These are phyloP conservation scores for Mungos mungo DNA, from an alignment of 2,113 vertebrate genomes.

Conservation along the genomic window DNA sequence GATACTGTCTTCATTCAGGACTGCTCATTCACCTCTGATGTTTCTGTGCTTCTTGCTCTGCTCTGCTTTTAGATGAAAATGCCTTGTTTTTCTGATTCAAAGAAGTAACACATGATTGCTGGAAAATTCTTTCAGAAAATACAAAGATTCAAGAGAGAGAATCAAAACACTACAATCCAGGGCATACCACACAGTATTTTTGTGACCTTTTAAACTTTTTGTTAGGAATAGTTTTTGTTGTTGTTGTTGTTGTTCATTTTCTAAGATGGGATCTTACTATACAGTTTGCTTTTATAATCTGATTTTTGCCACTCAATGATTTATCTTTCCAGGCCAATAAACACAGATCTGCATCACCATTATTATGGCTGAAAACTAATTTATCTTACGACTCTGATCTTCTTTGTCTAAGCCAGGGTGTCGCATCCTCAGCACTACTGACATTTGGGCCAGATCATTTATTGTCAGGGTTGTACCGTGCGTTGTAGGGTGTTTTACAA, in stretches of 20 bases:
- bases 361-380: neutral
- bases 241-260: neutral
- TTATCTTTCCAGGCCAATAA: neutral
- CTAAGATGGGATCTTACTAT: neutral
- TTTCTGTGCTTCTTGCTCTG: neutral
- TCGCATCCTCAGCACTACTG: neutral
- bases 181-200: neutral
- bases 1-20: neutral
- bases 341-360: neutral
- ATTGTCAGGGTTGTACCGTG: neutral
- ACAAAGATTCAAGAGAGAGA: neutral
- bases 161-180: neutral
- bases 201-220: neutral
- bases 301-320: neutral
- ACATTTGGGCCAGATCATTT: neutral
- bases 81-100: neutral
- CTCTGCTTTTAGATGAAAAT: conserved; percentile 30
- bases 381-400: neutral
- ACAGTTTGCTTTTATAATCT: neutral
- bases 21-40: neutral
- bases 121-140: neutral
- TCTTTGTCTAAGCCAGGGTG: neutral
- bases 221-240: neutral
- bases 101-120: neutral
- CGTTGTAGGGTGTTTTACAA: neutral